Percentiles rank a stretch among this genome's conserved stretches.
phyloP scores from a whole-genome alignment of 2,888 invertebrate species.

The Drosophila differens region DNA sequence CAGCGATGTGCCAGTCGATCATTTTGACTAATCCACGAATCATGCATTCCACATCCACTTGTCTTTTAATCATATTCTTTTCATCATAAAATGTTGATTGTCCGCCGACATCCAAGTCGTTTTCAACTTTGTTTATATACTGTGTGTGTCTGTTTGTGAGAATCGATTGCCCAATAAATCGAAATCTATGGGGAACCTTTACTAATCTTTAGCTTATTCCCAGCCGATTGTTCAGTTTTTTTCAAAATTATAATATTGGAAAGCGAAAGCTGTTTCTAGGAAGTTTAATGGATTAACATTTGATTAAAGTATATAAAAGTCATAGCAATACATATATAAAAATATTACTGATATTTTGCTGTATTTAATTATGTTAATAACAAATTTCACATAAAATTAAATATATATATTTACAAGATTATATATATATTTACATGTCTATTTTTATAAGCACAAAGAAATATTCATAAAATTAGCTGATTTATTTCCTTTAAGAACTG shows the following conservation, averaged over 20 bases:
- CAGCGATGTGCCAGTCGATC: slow-evolving; percentile 50
- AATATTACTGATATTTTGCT: not conserved
- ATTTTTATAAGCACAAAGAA: not conserved
- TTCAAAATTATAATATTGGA: no score
- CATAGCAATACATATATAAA: no score
- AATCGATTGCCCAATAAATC: not conserved
- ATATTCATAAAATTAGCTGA: not conserved
- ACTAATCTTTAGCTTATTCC: not conserved
- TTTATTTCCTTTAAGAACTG: not conserved
- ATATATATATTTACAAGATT: not conserved
- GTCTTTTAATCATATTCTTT: not conserved
- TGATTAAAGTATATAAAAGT: not conserved
- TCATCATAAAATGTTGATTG: not conserved
- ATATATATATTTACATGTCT: no score
- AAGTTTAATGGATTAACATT: not conserved
- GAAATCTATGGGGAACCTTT: not conserved
- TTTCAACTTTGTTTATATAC: not conserved
- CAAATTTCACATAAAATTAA: not conserved
- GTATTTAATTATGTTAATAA: not conserved
- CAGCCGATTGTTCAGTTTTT: no score
- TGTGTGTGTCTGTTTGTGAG: not conserved
- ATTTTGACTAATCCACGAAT: slow-evolving; percentile 18
- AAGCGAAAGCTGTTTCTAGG: no score
- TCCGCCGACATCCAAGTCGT: not conserved
- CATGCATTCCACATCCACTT: not conserved